Evolutionary conservation across 2,113 vertebrate species (phyloP), one percentile per base, ranked within the genome.

Genomic region (Anarhynchus alexandrinus): DNA sequence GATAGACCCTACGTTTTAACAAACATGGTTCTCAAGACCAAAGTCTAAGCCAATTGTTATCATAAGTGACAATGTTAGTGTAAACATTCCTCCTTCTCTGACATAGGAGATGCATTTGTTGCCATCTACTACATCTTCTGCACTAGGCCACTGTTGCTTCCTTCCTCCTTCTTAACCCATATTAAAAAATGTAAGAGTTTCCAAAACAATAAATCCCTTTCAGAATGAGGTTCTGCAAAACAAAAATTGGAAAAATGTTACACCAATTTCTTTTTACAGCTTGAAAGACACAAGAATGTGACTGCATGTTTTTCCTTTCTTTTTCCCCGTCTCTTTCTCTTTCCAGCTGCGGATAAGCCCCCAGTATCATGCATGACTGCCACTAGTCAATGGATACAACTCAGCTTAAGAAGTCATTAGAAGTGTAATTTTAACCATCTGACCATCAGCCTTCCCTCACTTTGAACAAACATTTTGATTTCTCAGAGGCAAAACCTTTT

Each of bases 311-410:
- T 83, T 58, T 49, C 25, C 29, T 93, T 40, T 42, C 23, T 57
- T 71, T 36, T 36, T 64, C 15, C 38, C 19, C 40, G 32, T 32
- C 8, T 15, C 25, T 11, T 43, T 29, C 40, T 86, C 27, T 25
- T 64, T 69, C 12, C 45, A 42, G 10, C 30, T 36, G 15, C 12
- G 30, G 7, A 3, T 30, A 61, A 72, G 32, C 9, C 11, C 17
- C 6, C 13, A 47, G 0, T 8, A 30, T 6, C 42, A 7, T 0
- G 2, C 0, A 0, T 43, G 36, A 43, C 52, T 81, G 55, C 15
- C 21, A 25, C 30, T 61, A 15, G 61, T 12, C 49, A 71, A 36
- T 54, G 13, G 38, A 57, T 12, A 10, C n/a, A 49, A 18, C 57
- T 52, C 64, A 65, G 17, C 8, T 74, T 25, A 26, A 82, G 15